phyloP scores from a whole-genome alignment of 2,888 invertebrate genomes.

The Diarsia dahlii region DNA sequence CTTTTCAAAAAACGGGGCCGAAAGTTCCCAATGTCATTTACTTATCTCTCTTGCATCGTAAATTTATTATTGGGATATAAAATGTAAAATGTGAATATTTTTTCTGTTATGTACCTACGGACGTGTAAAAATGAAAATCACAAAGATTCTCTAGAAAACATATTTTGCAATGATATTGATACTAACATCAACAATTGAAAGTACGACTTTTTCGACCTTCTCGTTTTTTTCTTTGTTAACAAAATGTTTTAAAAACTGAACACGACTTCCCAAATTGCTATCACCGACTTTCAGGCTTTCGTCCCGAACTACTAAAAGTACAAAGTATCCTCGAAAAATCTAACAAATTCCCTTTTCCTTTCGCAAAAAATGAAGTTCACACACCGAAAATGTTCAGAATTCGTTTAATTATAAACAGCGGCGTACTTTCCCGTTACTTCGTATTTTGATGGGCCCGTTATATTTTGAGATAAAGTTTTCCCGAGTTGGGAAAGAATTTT shows the following conservation, averaged over 20 bases:
- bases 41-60: slow-evolving; percentile 75
- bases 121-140: background rate
- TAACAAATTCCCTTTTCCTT: slow-evolving; percentile 35
- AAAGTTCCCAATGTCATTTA: too few species aligned
- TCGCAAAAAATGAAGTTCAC: slow-evolving; percentile 63
- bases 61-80: slow-evolving; percentile 68
- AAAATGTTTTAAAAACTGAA: background rate
- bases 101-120: background rate
- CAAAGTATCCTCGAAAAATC: slow-evolving; percentile 33
- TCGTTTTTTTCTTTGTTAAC: background rate
- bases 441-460: slow-evolving; percentile 69
- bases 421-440: slow-evolving; percentile 61
- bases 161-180: background rate
- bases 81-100: slow-evolving; percentile 34
- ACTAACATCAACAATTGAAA: background rate
- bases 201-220: background rate
- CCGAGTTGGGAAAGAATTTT: slow-evolving; percentile 84
- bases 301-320: slow-evolving; percentile 31
- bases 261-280: slow-evolving; percentile 17
- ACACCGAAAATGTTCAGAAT: slow-evolving; percentile 64
- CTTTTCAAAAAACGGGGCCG: too few species aligned
- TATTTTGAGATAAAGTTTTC: slow-evolving; percentile 79
- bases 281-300: slow-evolving; percentile 24
- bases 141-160: background rate
- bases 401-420: slow-evolving; percentile 68